A percentile compares a stretch with the other conserved stretches of the same genome.
phyloP scores from a whole-genome alignment of 2,113 vertebrate genomes.

The Thalassarche chlororhynchos region DNA sequence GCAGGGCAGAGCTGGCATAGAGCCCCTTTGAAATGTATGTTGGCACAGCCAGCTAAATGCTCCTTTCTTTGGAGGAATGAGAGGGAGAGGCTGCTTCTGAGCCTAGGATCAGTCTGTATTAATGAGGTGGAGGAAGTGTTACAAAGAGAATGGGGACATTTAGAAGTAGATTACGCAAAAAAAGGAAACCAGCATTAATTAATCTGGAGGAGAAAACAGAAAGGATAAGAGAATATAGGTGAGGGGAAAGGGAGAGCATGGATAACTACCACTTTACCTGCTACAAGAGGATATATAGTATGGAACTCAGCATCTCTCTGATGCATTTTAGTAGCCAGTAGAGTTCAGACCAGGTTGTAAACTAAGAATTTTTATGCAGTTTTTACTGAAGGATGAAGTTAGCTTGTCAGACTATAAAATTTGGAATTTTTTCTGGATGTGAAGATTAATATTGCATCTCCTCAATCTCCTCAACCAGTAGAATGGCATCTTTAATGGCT shows the following conservation, averaged over 20 bases:
- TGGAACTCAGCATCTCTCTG: not conserved
- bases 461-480: not conserved
- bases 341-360: not conserved
- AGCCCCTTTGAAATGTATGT: not conserved
- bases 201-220: not conserved
- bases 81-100: not conserved
- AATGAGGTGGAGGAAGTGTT: not conserved
- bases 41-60: not conserved
- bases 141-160: not conserved
- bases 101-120: not conserved
- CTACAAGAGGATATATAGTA: no score
- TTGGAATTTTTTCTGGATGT: not conserved
- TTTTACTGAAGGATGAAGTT: not conserved
- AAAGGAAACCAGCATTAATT: not conserved
- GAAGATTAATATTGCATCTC: not conserved
- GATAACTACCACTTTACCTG: not conserved
- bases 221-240: not conserved
- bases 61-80: not conserved
- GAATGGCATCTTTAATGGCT: not conserved
- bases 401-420: not conserved
- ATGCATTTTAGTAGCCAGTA: not conserved
- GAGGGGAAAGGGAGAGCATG: not conserved
- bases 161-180: not conserved
- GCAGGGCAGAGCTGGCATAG: not conserved
- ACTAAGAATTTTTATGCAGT: not conserved